Percentiles rank a stretch among this genome's conserved stretches.
These are phyloP conservation scores for Rosalia funebris DNA, from an alignment of 2,888 invertebrate genomes.

Conservation along the genomic window DNA sequence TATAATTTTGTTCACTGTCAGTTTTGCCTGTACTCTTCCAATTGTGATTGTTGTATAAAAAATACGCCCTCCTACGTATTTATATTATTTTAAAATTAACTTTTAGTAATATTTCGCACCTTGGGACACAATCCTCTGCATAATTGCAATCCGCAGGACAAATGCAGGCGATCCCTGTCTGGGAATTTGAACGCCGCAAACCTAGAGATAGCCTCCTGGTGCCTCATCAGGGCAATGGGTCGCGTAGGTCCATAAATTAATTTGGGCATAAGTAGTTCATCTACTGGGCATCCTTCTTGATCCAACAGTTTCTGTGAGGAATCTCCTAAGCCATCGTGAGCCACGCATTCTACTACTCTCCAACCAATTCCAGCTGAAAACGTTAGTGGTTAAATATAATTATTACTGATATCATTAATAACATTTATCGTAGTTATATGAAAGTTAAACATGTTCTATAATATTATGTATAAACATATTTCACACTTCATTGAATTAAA, in stretches of 20 bases:
- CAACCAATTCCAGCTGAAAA: conserved; percentile 74
- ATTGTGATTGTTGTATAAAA: no score
- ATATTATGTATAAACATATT: no score
- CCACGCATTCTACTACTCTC: conserved; percentile 79
- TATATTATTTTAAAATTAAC: no score
- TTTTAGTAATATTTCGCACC: no score
- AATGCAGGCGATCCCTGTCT: conserved; percentile 79
- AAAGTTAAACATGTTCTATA: neutral
- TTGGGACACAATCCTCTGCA: conserved; percentile 77
- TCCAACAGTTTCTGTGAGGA: conserved; percentile 79
- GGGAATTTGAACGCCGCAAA: conserved; percentile 88
- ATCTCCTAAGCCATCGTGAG: conserved; percentile 81
- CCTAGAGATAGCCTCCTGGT: conserved; percentile 67
- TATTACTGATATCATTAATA: no score
- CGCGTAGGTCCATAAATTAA: conserved; percentile 62
- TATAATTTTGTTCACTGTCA: no score
- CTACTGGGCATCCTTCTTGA: conserved; percentile 79
- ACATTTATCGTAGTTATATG: neutral
- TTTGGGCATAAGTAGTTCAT: conserved; percentile 72
- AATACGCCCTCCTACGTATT: no score
- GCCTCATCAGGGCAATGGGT: conserved; percentile 59
- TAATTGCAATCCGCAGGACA: conserved; percentile 81
- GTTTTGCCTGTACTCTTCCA: no score
- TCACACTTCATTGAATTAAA: no score
- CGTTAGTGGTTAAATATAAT: no score